Conservation (phyloP, 2,888 invertebrate genomes). For the Drosophila pegasa region DNA sequence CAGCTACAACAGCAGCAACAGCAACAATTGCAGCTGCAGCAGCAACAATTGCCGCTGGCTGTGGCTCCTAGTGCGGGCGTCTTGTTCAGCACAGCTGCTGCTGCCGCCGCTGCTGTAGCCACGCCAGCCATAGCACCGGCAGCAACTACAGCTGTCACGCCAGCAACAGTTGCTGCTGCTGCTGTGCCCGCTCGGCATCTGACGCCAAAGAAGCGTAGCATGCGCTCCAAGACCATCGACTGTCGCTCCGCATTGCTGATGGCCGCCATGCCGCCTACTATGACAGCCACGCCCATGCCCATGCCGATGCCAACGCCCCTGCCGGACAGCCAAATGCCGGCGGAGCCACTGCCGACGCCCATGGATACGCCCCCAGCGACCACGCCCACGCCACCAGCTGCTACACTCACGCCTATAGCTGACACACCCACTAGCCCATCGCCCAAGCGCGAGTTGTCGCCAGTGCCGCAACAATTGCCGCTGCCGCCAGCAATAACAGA, state of each 20-base stretch:
- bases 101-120: not conserved
- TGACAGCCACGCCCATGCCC: not conserved
- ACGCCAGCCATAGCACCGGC: not conserved
- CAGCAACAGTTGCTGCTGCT: conserved; percentile 27
- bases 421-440: not conserved
- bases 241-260: conserved; percentile 61
- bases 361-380: not conserved
- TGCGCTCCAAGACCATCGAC: conserved; percentile 81
- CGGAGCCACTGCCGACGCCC: not conserved
- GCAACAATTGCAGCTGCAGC: conserved; percentile 1
- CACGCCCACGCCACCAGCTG: not conserved
- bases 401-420: not conserved
- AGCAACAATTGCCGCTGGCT: conserved; percentile 1
- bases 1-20: not conserved
- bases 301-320: conserved; percentile 4
- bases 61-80: not conserved
- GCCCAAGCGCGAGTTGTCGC: not conserved
- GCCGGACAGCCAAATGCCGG: conserved; percentile 9
- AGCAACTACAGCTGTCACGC: not conserved
- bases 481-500: not conserved
- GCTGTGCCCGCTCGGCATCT: conserved; percentile 32
- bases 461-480: not conserved
- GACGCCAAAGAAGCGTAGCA: conserved; percentile 72
- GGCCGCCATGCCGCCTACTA: conserved; percentile 4
- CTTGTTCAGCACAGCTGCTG: conserved; percentile 14